Evolutionary conservation across 2,113 vertebrate species (phyloP), one percentile per base, ranked within the genome.

Genomic region (Cyanoramphus novaezelandiae): DNA sequence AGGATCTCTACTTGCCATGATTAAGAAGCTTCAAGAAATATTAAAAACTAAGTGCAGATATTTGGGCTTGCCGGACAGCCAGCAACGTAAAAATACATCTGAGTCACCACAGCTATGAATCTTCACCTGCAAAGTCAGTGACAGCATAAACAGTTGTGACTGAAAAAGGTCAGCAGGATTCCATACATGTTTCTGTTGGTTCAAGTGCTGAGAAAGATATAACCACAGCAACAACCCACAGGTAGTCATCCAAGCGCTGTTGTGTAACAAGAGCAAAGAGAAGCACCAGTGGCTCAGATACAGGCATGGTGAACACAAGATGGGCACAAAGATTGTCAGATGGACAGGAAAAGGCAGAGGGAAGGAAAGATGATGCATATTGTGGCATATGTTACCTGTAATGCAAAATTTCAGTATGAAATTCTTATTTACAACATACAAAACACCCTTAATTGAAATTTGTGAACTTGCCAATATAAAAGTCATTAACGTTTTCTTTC

Each of bases 241-340:
- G 55, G 53, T 52, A 46, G 28, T 55, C 3, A 1, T 47, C 31
- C 37, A n/a, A 72, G 46, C 0, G 0, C 49, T 82, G 23, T 0
- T 62, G 64, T 18, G 41, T 44, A 28, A 47, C 0, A 3, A 53
- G 70, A 43, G 57, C 0, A 7, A 77, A 37, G 20, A 79, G 49
- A 65, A 75, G 52, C 24, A 86, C 5, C 8, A 50, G 46, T 6
- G 44, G 16, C 21, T 43, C 60, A 77, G 69, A 69, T 31, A 29
- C 0, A 0, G 91, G 49, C 7, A 24, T 3, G 11, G 15, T 35
- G 37, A 69, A 62, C 8, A 44, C 0, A 0, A 85, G 68, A 82
- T 19, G 41, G 24, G 14, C 28, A 71, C 63, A 75, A 81, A 46
- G n/a, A 64, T 13, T 44, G 21, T 79, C 60, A 90, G 35, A 69